A percentile compares a stretch with the other conserved stretches of the same genome.
Conservation (phyloP, 2,797 vertebrate species). For the Eutrigla gurnardus region DNA sequence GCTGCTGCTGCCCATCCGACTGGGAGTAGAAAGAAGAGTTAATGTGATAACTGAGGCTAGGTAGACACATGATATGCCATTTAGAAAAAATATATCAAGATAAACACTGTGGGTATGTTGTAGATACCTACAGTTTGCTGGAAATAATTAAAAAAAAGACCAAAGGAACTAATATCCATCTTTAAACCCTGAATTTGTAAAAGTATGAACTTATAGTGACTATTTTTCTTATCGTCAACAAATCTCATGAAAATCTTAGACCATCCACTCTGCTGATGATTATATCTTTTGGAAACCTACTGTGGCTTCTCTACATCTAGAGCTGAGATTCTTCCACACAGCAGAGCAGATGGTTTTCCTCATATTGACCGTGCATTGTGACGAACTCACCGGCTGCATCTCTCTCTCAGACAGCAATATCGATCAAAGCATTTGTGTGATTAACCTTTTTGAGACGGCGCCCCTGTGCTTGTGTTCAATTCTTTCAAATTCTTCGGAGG, state of each 20-base stretch:
- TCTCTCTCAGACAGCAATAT: background rate
- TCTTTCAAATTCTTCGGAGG: constrained; percentile 96
- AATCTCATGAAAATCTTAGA: background rate
- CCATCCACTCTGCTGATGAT: background rate
- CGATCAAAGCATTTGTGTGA: constrained; percentile 1
- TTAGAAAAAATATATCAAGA: no score
- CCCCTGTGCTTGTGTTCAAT: constrained; percentile 91
- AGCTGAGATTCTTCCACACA: constrained; percentile 1
- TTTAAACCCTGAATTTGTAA: background rate
- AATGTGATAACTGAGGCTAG: no score
- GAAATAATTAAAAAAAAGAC: background rate
- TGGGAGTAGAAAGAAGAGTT: constrained; percentile 46
- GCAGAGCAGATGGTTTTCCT: constrained; percentile 19
- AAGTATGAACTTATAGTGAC: background rate
- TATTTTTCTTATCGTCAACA: background rate
- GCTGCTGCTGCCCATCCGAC: constrained; percentile 81
- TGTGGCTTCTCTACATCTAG: constrained; percentile 25
- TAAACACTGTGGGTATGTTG: background rate
- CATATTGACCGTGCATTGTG: constrained; percentile 1
- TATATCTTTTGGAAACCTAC: constrained; percentile 22
- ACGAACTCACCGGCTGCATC: background rate
- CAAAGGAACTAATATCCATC: background rate
- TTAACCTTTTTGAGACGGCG: constrained; percentile 87
- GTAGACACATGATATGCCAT: no score
- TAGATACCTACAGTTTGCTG: no score